Conservation (phyloP, 2,888 invertebrate genomes). For the Entomobrya multifasciata region DNA sequence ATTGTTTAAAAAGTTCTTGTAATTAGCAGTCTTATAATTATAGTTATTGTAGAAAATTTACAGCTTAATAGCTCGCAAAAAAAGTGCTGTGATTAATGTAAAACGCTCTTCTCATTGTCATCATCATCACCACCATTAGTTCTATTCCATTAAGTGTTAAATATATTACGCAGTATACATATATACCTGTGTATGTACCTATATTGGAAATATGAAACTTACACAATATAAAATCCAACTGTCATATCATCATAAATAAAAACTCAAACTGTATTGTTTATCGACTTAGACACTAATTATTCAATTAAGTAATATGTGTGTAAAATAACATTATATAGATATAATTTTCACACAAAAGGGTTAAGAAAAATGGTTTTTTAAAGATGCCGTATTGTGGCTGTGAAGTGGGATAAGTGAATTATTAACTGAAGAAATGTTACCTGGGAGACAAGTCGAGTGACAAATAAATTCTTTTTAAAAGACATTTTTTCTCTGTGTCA, state of each 20-base stretch:
- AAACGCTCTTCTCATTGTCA: conserved; percentile 13
- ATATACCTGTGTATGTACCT: neutral
- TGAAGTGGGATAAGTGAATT: neutral
- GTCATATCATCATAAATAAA: neutral
- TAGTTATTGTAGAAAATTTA: neutral
- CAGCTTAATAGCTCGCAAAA: neutral
- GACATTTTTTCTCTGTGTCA: conserved; percentile 27
- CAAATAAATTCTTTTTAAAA: conserved; percentile 30
- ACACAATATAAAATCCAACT: neutral
- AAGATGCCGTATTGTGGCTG: conserved; percentile 29
- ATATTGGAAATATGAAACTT: neutral
- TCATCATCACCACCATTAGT: neutral
- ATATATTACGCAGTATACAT: neutral
- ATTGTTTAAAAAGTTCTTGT: neutral
- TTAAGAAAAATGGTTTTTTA: conserved; percentile 54
- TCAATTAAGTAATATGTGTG: conserved; percentile 65
- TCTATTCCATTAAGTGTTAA: neutral
- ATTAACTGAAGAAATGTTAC: too few relatives aligned
- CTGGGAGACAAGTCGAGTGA: conserved; percentile 42
- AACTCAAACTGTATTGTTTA: neutral
- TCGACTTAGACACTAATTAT: conserved; percentile 34
- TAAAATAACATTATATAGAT: conserved; percentile 14
- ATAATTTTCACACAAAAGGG: conserved; percentile 6
- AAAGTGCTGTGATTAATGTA: neutral
- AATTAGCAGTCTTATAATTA: conserved; percentile 15